Base-by-base conservation (phyloP, 2,888 invertebrate species). In the Lamproptera curius region DNA sequence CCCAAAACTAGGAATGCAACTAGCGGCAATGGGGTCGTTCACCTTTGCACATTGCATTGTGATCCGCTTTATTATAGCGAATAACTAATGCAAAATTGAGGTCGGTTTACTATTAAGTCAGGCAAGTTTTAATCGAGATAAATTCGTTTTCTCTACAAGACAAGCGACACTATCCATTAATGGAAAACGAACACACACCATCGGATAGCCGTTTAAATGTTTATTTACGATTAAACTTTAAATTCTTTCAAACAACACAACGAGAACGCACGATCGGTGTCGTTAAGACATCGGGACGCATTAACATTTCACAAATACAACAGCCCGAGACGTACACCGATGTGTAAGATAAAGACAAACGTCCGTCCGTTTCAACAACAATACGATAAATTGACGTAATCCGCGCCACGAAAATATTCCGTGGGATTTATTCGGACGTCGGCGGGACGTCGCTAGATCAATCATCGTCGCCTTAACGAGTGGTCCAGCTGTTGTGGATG, bases 381-480 rank as follows among this genome's bases (percentile, higher is more conserved):
- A 49, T 47, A 52, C 52, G 36, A 55, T 56, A 61, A 61, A 59
- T 59, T 56, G 44, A 51, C 52, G 56, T 61, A 63, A 65, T 62
- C 61, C 58, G 51, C 50, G 42, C 43, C 38, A 50, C 53, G 52
- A 55, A 70, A 71, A 71, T 71, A 70, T 68, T 67, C 62, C 51
- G 46, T 56, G 55, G 28, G 62, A 65, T 62, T 59, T 59, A 66
- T 60, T 54, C 57, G 58, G 63, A 54, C 54, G 63, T 59, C 54
- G 56, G 53, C 11, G 54, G 61, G 69, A 63, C 63, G 59, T 62
- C 65, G 61, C 56, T 59, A 70, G 78, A 87, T 87, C 87, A 73
- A 79, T 87, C 87, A 86, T 85, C 85, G 77, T 69, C 71, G 63
- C 62, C 72, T 81, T 85, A 86, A 84, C 83, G 85, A 82, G 76